Base-by-base conservation (phyloP, 1,140 invertebrate genomes). In the Coelopa frigida region DNA sequence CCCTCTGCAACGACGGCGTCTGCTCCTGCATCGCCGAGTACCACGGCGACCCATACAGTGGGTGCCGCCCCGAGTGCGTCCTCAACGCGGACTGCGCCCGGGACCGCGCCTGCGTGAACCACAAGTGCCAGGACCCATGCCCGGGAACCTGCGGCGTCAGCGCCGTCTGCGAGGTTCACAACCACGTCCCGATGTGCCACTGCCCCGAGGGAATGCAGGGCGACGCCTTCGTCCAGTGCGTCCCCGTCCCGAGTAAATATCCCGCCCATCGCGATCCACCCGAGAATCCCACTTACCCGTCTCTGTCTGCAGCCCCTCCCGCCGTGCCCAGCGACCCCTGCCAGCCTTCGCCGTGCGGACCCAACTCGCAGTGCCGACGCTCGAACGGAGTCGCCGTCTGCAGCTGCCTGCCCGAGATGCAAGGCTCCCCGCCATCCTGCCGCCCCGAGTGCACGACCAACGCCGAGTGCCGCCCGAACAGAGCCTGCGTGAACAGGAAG, bases 11-110 rank as follows among this genome's bases (percentile, higher is more conserved):
- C 47, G 75, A 79, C 35, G 78, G 85, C 1, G 68, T 84, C n/a
- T 90, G 88, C 56, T 73, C 74, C 14, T 89, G 85, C 57, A 60
- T 81, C 47, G 73, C 77, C 3, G 81, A 83, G 59, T 87, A 85
- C 57, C 74, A 76, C 20, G 85, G 79, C 23, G 75, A 75, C 46
- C 82, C 84, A 12, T 77, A 78, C 38, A 74, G 75, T 15, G 76
- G 76, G 46, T 88, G 85, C 57, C 70, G 81, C 43, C 82, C 83
- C 7, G 84, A 87, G 58, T 86, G 83, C 57, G 74, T 77, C 2
- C 56, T 78, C 0, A 78, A 81, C 60, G 71, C 75, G 0, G 84
- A 89, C 41, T 89, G 87, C 59, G 52, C 76, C 2, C 71, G 73
- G 24, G 72, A 80, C 53, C 75, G 74, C 51, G 79, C 82, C 39